phyloP scores from a whole-genome alignment of 2,888 invertebrate genomes.

The Spialia ferax region DNA sequence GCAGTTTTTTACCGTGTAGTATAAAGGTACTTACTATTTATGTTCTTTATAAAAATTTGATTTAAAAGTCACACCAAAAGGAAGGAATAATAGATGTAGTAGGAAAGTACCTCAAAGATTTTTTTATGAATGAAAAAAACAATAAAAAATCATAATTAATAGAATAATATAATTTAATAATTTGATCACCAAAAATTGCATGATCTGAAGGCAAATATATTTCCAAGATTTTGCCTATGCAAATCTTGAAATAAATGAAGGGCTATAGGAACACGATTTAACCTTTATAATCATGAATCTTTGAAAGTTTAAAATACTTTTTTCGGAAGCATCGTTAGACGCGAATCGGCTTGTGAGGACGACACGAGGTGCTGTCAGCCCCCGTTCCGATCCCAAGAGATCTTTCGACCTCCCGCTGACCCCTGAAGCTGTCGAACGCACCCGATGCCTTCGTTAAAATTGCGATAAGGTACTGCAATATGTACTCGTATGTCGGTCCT shows the following conservation, averaged over 20 bases:
- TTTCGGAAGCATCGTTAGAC: conserved; percentile 66
- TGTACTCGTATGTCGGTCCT: conserved; percentile 49
- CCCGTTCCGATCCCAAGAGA: conserved; percentile 49
- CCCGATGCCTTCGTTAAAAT: conserved; percentile 77
- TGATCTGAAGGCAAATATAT: too few species aligned
- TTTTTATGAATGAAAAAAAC: too few species aligned
- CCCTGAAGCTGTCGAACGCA: conserved; percentile 73
- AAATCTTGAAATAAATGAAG: too few species aligned
- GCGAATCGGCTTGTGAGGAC: conserved; percentile 72
- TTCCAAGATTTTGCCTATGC: too few species aligned
- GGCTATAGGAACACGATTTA: background rate
- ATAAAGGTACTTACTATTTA: too few species aligned
- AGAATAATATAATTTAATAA: too few species aligned
- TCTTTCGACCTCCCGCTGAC: conserved; percentile 57
- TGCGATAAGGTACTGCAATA: conserved; percentile 61
- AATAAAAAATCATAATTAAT: too few species aligned
- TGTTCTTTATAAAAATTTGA: too few species aligned
- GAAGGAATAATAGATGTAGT: too few species aligned
- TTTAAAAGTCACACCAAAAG: too few species aligned
- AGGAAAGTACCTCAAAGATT: too few species aligned
- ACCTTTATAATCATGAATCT: conserved; percentile 23
- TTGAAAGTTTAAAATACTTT: conserved; percentile 61
- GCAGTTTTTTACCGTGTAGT: conserved; percentile 52
- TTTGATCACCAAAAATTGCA: too few species aligned
- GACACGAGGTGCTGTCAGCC: conserved; percentile 60